A percentile compares a stretch with the other conserved stretches of the same genome.
Evolutionary conservation across 2,113 vertebrate species (phyloP).

Genomic region (Poeciliopsis prolifica): DNA sequence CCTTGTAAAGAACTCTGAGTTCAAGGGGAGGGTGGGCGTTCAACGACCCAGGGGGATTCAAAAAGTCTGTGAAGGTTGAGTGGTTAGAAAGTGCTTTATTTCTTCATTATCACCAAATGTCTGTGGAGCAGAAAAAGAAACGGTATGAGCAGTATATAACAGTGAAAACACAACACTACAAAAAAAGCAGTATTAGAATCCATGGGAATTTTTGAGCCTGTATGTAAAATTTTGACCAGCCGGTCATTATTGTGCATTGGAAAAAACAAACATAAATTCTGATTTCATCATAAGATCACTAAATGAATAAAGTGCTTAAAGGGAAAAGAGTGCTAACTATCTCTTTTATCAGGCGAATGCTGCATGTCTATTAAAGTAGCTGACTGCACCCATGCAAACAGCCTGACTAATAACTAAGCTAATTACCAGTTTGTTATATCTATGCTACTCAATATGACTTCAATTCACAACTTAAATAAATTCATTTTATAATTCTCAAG

Average conservation of each 20-base stretch:
- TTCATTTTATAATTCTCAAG: too few relatives aligned
- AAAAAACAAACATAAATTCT: too few relatives aligned
- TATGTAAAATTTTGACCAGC: too few relatives aligned
- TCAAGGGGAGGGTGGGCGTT: slow-evolving; percentile 9
- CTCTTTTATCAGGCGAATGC: too few relatives aligned
- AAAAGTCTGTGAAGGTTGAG: slow-evolving; percentile 31
- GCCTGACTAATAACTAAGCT: background rate
- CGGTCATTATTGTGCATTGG: too few relatives aligned
- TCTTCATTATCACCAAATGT: slow-evolving; percentile 74
- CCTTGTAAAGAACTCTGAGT: slow-evolving; percentile 8
- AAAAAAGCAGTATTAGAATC: too few relatives aligned
- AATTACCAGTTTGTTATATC: background rate
- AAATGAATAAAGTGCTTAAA: too few relatives aligned
- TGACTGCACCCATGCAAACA: background rate
- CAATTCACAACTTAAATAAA: too few relatives aligned
- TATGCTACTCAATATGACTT: background rate
- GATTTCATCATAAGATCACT: too few relatives aligned
- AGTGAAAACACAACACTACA: background rate
- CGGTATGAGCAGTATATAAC: background rate
- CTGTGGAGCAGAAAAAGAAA: slow-evolving; percentile 55
- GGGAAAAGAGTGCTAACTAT: too few relatives aligned
- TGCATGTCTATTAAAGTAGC: too few relatives aligned
- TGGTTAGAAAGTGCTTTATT: slow-evolving; percentile 53
- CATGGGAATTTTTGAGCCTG: too few relatives aligned
- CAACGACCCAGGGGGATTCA: background rate